Evolutionary conservation across 2,113 vertebrate genomes (phyloP).

Genomic region (Gymnarchus niloticus): DNA sequence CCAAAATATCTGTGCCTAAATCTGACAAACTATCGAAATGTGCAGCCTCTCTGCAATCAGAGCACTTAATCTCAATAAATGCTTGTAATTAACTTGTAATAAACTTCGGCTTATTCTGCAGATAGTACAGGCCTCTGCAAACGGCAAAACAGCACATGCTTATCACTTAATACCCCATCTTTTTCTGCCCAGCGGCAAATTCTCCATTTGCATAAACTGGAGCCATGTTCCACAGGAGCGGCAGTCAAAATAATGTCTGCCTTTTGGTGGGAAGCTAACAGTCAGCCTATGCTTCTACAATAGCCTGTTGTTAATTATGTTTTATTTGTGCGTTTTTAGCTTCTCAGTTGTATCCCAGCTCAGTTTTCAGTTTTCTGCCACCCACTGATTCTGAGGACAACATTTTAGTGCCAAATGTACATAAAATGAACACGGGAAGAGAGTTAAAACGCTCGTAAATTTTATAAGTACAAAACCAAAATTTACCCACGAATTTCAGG

Average conservation of each 20-base stretch:
- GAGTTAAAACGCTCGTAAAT: background rate
- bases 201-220: background rate
- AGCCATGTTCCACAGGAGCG: background rate
- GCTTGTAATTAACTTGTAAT: conserved; percentile 1
- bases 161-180: background rate
- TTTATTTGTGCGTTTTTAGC: conserved; percentile 9
- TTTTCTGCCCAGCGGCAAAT: background rate
- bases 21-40: background rate
- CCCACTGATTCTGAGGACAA: background rate
- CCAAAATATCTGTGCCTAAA: background rate
- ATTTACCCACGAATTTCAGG: background rate
- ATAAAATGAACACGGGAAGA: background rate
- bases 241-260: background rate
- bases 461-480: background rate
- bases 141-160: background rate
- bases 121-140: background rate
- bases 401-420: background rate
- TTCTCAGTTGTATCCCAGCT: conserved; percentile 9
- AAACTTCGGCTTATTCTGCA: background rate
- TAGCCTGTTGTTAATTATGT: background rate
- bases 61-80: conserved; percentile 2
- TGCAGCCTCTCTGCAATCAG: background rate
- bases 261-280: background rate
- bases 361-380: conserved; percentile 14
- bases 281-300: background rate